Percentiles rank a stretch among this genome's conserved stretches.
Evolutionary conservation across 1,140 invertebrate genomes (phyloP).

Genomic region (Mesaphorura yosii): DNA sequence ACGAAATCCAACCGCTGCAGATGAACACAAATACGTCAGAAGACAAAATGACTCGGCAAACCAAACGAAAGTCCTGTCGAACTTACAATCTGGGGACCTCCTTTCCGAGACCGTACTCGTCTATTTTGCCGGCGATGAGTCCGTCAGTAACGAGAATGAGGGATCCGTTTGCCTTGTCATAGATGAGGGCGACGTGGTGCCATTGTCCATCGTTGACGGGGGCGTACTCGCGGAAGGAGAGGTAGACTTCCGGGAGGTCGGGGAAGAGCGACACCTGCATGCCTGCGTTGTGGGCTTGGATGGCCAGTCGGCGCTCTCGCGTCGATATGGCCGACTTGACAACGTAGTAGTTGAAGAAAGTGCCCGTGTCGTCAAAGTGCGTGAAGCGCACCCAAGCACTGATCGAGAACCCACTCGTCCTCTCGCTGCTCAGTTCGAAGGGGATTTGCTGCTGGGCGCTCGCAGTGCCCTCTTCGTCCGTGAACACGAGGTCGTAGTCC

Average conservation of each 20-base stretch:
- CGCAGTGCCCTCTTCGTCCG: slow-evolving; percentile 65
- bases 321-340: slow-evolving; percentile 53
- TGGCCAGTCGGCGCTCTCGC: slow-evolving; percentile 59
- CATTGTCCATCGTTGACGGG: slow-evolving; percentile 91
- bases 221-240: slow-evolving; percentile 79
- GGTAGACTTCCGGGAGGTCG: slow-evolving; percentile 75
- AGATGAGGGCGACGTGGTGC: slow-evolving; percentile 90
- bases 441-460: slow-evolving; percentile 81
- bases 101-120: slow-evolving; percentile 67
- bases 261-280: slow-evolving; percentile 79
- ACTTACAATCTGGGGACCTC: slow-evolving; percentile 66
- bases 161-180: slow-evolving; percentile 51
- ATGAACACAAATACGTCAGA: slow-evolving; percentile 13
- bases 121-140: slow-evolving; percentile 76
- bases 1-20: slow-evolving; percentile 74
- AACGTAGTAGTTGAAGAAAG: slow-evolving; percentile 84
- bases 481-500: slow-evolving; percentile 90
- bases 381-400: slow-evolving; percentile 94
- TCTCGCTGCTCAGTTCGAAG: slow-evolving; percentile 44
- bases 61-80: neutral
- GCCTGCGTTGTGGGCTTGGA: slow-evolving; percentile 81
- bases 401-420: slow-evolving; percentile 54
- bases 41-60: neutral
- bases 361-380: slow-evolving; percentile 72
- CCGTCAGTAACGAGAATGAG: slow-evolving; percentile 82